phyloP scores from a whole-genome alignment of 2,888 invertebrate genomes.

The Mythimna lalbum region DNA sequence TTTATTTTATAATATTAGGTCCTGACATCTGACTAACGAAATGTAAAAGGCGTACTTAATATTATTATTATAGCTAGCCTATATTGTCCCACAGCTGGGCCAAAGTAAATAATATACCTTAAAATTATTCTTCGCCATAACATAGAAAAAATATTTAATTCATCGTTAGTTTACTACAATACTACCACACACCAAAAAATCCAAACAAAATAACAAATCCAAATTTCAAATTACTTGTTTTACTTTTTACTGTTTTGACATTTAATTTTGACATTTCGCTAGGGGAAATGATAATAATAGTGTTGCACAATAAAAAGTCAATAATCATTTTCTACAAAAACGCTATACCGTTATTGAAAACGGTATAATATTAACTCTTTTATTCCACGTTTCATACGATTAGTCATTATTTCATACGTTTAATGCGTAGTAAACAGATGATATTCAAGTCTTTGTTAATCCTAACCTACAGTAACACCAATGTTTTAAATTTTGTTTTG shows the following conservation, averaged over 20 bases:
- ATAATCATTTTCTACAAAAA: slow-evolving; percentile 45
- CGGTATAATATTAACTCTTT: slow-evolving; percentile 30
- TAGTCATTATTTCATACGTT: slow-evolving; percentile 45
- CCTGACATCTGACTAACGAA: background rate
- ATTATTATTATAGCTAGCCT: no score
- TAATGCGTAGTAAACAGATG: slow-evolving; percentile 53
- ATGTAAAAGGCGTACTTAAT: background rate
- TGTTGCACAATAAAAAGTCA: slow-evolving; percentile 64
- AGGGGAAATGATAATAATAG: slow-evolving; percentile 63
- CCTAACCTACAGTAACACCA: slow-evolving; percentile 54
- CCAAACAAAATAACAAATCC: background rate
- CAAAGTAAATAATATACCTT: background rate
- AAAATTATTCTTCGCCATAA: background rate
- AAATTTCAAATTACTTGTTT: background rate
- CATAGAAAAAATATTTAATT: background rate
- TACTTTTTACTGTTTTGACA: slow-evolving; percentile 26
- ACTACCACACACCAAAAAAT: background rate
- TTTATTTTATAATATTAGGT: background rate
- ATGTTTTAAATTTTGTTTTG: slow-evolving; percentile 42
- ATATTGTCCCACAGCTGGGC: no score
- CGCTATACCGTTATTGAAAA: slow-evolving; percentile 40
- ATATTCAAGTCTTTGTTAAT: slow-evolving; percentile 54
- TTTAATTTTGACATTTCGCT: slow-evolving; percentile 59
- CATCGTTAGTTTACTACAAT: background rate
- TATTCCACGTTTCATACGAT: slow-evolving; percentile 20